phyloP scores from a whole-genome alignment of 2,113 vertebrate genomes.

The Myiagra hebetior region DNA sequence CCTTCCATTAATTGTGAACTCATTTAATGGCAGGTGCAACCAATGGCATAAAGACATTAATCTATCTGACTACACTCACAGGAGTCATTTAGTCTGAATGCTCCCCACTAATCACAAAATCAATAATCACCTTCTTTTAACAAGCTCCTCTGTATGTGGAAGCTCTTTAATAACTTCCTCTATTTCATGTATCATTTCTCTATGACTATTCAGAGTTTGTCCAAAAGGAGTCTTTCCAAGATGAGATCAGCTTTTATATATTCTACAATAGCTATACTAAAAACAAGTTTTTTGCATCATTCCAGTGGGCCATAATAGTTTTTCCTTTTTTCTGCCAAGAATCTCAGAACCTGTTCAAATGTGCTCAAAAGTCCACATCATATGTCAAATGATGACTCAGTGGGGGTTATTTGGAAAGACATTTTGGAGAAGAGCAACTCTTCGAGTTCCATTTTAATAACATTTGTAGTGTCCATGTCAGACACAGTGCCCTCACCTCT shows the following conservation, averaged over 20 bases:
- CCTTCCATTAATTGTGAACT: background rate
- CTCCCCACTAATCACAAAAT: slow-evolving; percentile 43
- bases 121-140: slow-evolving; percentile 43
- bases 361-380: background rate
- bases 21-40: background rate
- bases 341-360: background rate
- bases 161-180: slow-evolving; percentile 13
- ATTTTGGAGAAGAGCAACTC: background rate
- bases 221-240: background rate
- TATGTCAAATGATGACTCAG: background rate
- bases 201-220: background rate
- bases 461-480: background rate
- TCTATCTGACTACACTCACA: slow-evolving; percentile 15
- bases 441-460: background rate
- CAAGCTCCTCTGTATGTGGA: slow-evolving; percentile 7
- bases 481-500: background rate
- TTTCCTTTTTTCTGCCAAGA: background rate
- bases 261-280: background rate
- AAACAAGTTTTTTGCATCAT: background rate
- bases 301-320: background rate
- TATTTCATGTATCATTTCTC: background rate
- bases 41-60: background rate
- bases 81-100: slow-evolving; percentile 33
- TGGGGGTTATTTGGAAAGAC: background rate
- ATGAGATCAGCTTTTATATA: background rate